These are phyloP conservation scores for Eulemur mongoz DNA, from an alignment of 2,797 vertebrate genomes.

Conservation along the genomic window DNA sequence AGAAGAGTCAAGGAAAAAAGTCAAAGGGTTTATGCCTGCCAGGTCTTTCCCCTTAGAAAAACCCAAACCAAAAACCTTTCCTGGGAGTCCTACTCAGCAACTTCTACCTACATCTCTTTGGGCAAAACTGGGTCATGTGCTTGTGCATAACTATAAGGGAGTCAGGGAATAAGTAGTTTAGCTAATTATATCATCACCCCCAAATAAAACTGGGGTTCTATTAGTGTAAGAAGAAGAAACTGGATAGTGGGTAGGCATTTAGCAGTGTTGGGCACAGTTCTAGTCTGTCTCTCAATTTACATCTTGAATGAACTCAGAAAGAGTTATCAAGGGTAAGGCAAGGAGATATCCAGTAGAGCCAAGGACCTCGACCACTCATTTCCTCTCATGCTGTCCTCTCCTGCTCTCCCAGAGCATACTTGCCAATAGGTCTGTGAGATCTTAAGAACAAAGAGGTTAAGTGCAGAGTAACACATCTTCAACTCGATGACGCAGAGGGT, in stretches of 20 bases:
- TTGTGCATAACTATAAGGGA: not conserved
- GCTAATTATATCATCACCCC: not conserved
- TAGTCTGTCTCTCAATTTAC: not conserved
- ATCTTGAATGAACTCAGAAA: not conserved
- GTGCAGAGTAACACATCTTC: not conserved
- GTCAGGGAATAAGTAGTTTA: not conserved
- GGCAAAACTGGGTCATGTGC: not conserved
- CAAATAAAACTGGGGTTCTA: not conserved
- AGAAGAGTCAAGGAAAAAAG: not conserved
- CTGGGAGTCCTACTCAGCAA: not conserved
- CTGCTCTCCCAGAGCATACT: not conserved
- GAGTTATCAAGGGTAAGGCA: not conserved
- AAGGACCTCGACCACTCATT: not conserved
- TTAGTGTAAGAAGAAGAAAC: not conserved
- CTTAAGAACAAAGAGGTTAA: not conserved
- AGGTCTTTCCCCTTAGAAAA: not conserved
- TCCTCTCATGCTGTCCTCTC: not conserved
- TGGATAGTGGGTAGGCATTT: not conserved
- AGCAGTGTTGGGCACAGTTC: not conserved
- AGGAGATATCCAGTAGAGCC: not conserved
- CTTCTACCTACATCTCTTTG: not conserved
- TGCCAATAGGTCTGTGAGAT: not conserved
- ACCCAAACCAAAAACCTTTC: not conserved
- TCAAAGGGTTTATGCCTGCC: not conserved
- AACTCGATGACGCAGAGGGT: not conserved